Evolutionary conservation across 2,888 invertebrate species (phyloP), one percentile per base, ranked within the genome.

Genomic region (Stramonita haemastoma): DNA sequence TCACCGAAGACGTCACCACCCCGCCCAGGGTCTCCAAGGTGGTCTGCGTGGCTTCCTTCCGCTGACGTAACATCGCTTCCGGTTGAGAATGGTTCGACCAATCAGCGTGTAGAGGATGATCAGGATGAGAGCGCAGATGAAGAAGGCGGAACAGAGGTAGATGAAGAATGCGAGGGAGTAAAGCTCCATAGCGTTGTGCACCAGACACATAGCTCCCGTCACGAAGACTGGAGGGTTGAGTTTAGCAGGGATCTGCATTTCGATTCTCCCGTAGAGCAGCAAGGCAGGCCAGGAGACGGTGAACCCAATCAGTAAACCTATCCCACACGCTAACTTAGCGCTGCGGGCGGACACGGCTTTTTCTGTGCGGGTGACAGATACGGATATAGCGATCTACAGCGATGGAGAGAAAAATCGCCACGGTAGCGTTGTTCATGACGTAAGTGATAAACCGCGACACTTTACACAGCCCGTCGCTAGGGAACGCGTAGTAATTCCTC

Each of bases 371-470:
- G 34, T 89, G 91, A 70, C 93, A 93, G 56, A 93, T 92, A 15
- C 92, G 90, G 26, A 92, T 90, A 86, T 92, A 93, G 11, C 93
- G 90, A 81, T 93, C 93, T 15, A 91, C 88, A 60, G 93, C 92
- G 26, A 93, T 91, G 73, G 90, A 88, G 13, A 93, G 87, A 17
- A 92, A 88, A 26, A 92, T 90, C 19, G 89, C 92, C 17, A 91
- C 90, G 0, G 92, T 91, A 5, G 91, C 83, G 77, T 92, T 92
- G 89, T 91, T 93, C 90, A 91, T 93, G 73, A 90, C 89, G 86
- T 91, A 92, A 22, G 91, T 91, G 26, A 90, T 89, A 89, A 92
- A 93, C 0, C 93, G 88, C 15, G 92, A 91, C 84, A 93, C 90
- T 56, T 90, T 90, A 56, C 93, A 93, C 60, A 92, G 87, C 1